Evolutionary conservation across 2,797 vertebrate genomes (phyloP), one percentile per base, ranked within the genome.

Genomic region (Sphaeramia orbicularis): DNA sequence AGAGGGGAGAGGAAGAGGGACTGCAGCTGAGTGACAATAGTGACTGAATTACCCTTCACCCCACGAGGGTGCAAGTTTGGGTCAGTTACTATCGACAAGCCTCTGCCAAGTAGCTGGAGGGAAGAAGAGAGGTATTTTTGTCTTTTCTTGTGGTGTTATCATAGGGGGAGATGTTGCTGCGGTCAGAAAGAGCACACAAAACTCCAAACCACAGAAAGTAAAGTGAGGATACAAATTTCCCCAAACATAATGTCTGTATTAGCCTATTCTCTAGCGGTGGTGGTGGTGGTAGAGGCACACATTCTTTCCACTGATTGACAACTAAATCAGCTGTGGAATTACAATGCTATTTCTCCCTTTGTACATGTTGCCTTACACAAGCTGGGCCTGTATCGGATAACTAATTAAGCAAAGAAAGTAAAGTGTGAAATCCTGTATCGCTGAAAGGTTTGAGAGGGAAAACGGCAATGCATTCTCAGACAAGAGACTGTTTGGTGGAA

Each of bases 401-500:
- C 81, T 91, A 92, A 91, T 92, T 91, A 91, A 76, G 79, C 80
- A 90, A 81, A 85, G 83, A 91, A 86, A 90, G 86, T 78, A 86
- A 88, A 90, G 83, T 84, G 78, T 40, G 62, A 83, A 90, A 85
- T 85, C 86, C 69, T 79, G 78, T 53, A 69, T 64, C 12, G 38
- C 73, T 84, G 78, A 88, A 84, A 86, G 83, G 74, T 79, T 86
- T 71, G 78, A 74, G 77, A 65, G 76, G 50, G 57, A 69, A 94
- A 94, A 92, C 90, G 81, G 93, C 94, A 93, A 95, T 95, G 95
- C 95, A 95, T 92, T 96, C 95, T 95, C 92, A 94, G 94, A 95
- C 95, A 94, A 95, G 95, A 93, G 71, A 94, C 96, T 95, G 94
- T 95, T 96, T 95, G 94, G 95, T 95, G 95, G 95, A 95, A 94